These are phyloP conservation scores for Cylindroiulus punctatus DNA, from an alignment of 2,888 invertebrate genomes.

Conservation along the genomic window DNA sequence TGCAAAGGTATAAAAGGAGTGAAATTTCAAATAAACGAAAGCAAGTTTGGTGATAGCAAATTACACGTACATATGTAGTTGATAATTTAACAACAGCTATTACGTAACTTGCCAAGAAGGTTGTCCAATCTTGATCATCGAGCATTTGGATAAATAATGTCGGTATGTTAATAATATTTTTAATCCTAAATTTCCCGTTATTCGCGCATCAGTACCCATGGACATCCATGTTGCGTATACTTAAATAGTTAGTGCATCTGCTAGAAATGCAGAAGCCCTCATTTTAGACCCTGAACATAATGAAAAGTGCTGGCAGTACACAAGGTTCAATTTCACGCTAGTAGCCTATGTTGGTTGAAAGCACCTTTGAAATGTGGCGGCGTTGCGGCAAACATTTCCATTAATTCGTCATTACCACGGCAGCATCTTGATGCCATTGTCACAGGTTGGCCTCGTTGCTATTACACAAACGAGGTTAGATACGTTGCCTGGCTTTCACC, in stretches of 20 bases:
- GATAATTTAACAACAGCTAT: no score
- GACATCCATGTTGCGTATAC: not conserved
- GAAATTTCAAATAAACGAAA: no score
- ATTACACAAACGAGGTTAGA: not conserved
- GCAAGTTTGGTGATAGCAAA: no score
- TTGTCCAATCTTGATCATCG: no score
- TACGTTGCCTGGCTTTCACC: not conserved
- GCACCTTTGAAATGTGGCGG: not conserved
- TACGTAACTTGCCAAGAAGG: no score
- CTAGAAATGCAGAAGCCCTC: not conserved
- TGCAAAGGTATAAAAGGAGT: no score
- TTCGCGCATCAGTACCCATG: not conserved
- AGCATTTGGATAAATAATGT: no score
- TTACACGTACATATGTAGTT: no score
- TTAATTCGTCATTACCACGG: not conserved
- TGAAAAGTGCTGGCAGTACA: not conserved
- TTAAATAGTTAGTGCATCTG: not conserved
- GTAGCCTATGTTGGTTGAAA: not conserved
- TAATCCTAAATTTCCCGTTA: no score
- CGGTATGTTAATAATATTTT: no score
- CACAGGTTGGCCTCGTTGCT: not conserved
- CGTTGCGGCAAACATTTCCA: not conserved
- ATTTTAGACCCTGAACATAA: not conserved
- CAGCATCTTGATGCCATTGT: not conserved
- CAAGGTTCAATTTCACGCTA: not conserved